Base-by-base conservation (phyloP, 2,113 vertebrate genomes). In the Nyctibius bracteatus region DNA sequence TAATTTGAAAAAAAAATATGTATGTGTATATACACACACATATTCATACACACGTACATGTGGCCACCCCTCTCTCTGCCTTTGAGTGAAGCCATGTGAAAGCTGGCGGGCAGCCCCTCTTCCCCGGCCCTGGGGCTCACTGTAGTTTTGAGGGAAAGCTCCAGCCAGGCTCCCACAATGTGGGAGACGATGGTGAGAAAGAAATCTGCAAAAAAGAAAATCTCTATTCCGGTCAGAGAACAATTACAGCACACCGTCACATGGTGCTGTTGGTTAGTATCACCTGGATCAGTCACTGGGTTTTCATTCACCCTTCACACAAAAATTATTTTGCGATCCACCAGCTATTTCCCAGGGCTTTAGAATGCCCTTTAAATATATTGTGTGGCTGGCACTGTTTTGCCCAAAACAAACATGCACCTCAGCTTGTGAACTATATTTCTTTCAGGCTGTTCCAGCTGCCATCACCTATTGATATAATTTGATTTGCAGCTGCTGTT, bases 381-480 rank as follows among this genome's bases (percentile, higher is more conserved):
- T 92, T 94, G 80, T 1, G 10, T 84, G 51, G 25, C 77, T 83
- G 88, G 52, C 72, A 91, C 44, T 2, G 3, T 63, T 92, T 89
- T 92, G 62, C 86, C 86, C 77, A 85, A 55, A 92, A 73, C 77
- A 97, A 97, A 96, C 71, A 89, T 4, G 28, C 33, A 55, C 33
- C 70, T 96, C 51, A 65, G 35, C 58, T 91, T 61, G 54, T 28
- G 31, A 70, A 47, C 88, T 84, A 51, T 77, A 88, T 79, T 91
- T 91, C 80, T 84, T 75, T 15, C 74, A 80, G n/a, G 54, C 37
- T 71, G 91, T 87, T 93, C 54, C 55, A 11, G 61, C 81, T 70
- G 92, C 87, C 94, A 55, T 81, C 94, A 96, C 61, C 74, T 95
- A 86, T 93, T 98, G 92, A 87, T 97, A 88, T 88, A 97, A 78